Conservation (phyloP, 2,797 vertebrate genomes). For the Naso thynnoides region DNA sequence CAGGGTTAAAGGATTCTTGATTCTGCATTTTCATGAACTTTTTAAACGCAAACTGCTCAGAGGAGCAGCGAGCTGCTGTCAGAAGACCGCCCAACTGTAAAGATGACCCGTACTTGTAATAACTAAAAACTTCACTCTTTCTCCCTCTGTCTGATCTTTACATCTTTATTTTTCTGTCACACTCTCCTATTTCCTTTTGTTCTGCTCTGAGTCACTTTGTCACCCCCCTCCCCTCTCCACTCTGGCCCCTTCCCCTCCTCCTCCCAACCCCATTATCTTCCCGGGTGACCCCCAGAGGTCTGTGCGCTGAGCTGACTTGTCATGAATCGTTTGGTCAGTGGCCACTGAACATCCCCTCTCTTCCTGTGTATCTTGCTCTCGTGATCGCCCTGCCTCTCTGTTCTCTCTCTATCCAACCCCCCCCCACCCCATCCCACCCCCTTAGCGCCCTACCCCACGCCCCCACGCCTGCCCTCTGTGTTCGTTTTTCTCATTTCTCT, state of each 20-base stretch:
- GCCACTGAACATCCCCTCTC: constrained; percentile 38
- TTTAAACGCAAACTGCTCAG: no score
- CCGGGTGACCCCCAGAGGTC: constrained; percentile 58
- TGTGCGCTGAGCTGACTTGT: constrained; percentile 62
- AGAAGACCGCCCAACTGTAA: no score
- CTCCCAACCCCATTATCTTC: constrained; percentile 43
- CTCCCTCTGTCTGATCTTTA: constrained; percentile 20
- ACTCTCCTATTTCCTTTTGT: constrained; percentile 20
- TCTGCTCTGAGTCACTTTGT: constrained; percentile 29
- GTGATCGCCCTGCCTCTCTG: not conserved
- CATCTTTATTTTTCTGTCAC: constrained; percentile 34
- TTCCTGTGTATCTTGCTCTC: constrained; percentile 25
- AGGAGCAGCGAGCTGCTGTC: no score
- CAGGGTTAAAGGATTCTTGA: no score
- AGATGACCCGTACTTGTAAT: constrained; percentile 28
- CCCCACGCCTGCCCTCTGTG: not conserved
- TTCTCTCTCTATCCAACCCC: not conserved
- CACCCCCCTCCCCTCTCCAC: not conserved
- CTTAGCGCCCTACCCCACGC: not conserved
- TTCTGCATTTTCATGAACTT: no score
- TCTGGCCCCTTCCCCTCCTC: not conserved
- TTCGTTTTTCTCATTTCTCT: constrained; percentile 16
- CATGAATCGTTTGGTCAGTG: constrained; percentile 70
- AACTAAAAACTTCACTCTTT: constrained; percentile 6
- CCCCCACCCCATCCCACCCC: not conserved